phyloP scores from a whole-genome alignment of 2,113 vertebrate species.

The Pangasianodon hypophthalmus region DNA sequence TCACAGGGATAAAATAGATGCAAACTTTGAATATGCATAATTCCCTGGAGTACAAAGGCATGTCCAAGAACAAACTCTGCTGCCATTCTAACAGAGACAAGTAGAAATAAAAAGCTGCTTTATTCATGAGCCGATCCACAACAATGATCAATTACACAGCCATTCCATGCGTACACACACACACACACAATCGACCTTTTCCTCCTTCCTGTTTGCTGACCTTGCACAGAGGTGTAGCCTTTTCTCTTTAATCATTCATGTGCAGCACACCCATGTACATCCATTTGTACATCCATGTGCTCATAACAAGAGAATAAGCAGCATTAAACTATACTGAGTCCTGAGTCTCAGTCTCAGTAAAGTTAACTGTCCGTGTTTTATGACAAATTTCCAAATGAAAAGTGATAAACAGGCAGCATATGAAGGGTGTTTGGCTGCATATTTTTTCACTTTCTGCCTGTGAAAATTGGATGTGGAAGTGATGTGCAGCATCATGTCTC shows the following conservation, averaged over 20 bases:
- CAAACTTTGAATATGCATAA: not conserved
- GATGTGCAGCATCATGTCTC: conserved; percentile 2
- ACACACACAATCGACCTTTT: conserved; percentile 58
- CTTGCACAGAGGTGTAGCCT: conserved; percentile 66
- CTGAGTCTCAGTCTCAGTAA: not conserved
- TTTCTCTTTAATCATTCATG: conserved; percentile 74
- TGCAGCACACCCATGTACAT: conserved; percentile 56
- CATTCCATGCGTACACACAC: conserved; percentile 11
- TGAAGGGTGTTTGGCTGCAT: not conserved
- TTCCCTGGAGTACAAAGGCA: not conserved
- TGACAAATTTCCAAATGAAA: conserved; percentile 7
- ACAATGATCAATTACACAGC: conserved; percentile 42
- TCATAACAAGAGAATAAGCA: not conserved
- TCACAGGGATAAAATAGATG: not conserved
- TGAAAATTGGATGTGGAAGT: not conserved
- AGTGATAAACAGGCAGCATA: not conserved
- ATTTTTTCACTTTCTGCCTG: not conserved
- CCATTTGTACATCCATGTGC: not conserved
- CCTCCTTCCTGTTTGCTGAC: conserved; percentile 67
- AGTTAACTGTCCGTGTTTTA: not conserved
- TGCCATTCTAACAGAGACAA: conserved; percentile 1
- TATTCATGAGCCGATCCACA: conserved; percentile 18
- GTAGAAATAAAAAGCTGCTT: conserved; percentile 19
- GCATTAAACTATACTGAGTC: not conserved
- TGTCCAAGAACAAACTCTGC: not conserved